These are phyloP conservation scores for Chouioia cunea DNA, from an alignment of 2,888 invertebrate genomes.

Conservation along the genomic window DNA sequence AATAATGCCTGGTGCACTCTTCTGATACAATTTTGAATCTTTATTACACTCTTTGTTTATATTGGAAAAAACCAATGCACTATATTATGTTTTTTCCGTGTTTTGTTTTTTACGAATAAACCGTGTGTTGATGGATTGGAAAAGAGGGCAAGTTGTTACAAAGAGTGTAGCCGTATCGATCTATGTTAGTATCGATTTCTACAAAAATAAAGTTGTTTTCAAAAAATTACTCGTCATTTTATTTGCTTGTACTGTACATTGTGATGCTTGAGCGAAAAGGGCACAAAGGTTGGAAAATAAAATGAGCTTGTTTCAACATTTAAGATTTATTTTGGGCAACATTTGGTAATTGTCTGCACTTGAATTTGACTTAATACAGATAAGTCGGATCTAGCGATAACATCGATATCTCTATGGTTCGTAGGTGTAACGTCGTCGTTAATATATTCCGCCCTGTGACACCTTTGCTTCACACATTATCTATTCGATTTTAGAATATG, in stretches of 20 bases:
- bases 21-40: slow-evolving; percentile 9
- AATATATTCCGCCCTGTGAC: slow-evolving; percentile 5
- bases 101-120: too few species aligned
- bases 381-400: slow-evolving; percentile 45
- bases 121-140: too few species aligned
- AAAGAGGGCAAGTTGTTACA: slow-evolving; percentile 33
- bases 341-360: slow-evolving; percentile 51
- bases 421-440: slow-evolving; percentile 26
- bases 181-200: slow-evolving; percentile 58
- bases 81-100: too few species aligned
- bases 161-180: slow-evolving; percentile 56
- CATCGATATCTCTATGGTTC: slow-evolving; percentile 44
- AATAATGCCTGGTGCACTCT: slow-evolving; percentile 17
- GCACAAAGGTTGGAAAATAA: slow-evolving; percentile 21
- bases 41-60: slow-evolving; percentile 27
- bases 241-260: too few species aligned
- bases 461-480: slow-evolving; percentile 12
- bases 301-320: slow-evolving; percentile 53
- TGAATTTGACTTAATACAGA: slow-evolving; percentile 48
- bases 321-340: slow-evolving; percentile 59
- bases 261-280: too few species aligned
- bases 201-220: slow-evolving; percentile 63
- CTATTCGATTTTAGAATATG: slow-evolving; percentile 51
- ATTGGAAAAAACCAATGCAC: too few species aligned
- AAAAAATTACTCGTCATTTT: slow-evolving; percentile 50